Conservation (phyloP, 2,888 invertebrate species). For the Choristoneura rosaceana region DNA sequence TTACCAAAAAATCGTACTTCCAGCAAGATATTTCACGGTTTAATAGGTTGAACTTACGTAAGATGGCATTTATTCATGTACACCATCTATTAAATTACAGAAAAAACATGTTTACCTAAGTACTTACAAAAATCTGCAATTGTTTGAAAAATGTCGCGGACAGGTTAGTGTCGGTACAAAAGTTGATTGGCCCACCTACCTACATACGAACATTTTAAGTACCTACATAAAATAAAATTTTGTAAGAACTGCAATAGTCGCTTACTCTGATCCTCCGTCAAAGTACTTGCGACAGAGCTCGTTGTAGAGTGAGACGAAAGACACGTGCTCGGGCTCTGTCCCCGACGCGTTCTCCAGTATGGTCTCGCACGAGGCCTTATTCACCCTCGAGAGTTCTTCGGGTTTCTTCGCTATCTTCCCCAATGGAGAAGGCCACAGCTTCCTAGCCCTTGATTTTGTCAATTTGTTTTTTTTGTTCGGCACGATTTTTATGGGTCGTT, state of each 20-base stretch:
- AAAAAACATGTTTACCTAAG: no score
- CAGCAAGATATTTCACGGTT: no score
- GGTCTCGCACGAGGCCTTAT: background rate
- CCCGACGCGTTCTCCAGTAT: background rate
- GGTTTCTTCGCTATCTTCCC: background rate
- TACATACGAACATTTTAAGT: background rate
- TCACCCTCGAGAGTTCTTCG: background rate
- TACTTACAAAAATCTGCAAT: no score
- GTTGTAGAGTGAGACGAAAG: constrained; percentile 54
- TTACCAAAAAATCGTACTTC: no score
- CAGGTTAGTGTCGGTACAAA: no score
- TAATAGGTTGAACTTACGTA: no score
- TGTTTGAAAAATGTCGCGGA: no score
- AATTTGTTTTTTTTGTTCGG: background rate
- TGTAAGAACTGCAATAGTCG: background rate
- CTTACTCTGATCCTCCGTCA: background rate
- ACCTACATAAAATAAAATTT: background rate
- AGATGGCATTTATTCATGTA: no score
- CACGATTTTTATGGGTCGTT: background rate
- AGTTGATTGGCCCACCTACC: no score
- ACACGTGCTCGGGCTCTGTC: constrained; percentile 43
- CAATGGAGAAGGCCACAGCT: background rate
- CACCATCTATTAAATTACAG: no score
- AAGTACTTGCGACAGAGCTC: constrained; percentile 26
- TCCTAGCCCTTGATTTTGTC: background rate